These are phyloP conservation scores for Nycticryphes semicollaris DNA, from an alignment of 2,113 vertebrate species.

Conservation along the genomic window DNA sequence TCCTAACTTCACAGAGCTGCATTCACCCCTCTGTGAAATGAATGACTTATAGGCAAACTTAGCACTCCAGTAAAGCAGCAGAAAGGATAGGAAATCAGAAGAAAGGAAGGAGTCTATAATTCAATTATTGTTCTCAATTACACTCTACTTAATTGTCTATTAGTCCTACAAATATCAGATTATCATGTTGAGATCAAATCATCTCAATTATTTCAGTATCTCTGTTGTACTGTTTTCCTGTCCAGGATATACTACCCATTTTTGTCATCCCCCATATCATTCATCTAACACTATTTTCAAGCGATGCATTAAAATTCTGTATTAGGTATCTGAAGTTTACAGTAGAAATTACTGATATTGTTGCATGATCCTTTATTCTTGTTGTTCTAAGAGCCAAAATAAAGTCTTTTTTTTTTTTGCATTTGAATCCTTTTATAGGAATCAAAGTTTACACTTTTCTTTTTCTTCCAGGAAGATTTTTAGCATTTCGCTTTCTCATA, in stretches of 20 bases:
- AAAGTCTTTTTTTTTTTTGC: not conserved
- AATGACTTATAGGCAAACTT: not conserved
- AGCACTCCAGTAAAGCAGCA: not conserved
- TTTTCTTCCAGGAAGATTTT: not conserved
- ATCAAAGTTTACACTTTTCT: not conserved
- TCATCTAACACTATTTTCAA: not conserved
- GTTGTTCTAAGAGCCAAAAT: not conserved
- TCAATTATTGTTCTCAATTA: slow-evolving; percentile 12
- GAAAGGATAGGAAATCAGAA: slow-evolving; percentile 26
- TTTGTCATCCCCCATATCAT: not conserved
- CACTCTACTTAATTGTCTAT: slow-evolving; percentile 41
- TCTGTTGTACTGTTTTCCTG: slow-evolving; percentile 35
- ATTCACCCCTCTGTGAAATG: not conserved
- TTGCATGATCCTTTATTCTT: not conserved
- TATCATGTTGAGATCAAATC: slow-evolving; percentile 24
- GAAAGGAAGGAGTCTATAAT: slow-evolving; percentile 46
- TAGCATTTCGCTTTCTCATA: not conserved
- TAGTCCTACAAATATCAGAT: slow-evolving; percentile 49
- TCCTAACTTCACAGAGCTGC: not conserved
- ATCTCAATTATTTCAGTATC: slow-evolving; percentile 52
- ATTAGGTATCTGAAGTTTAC: not conserved
- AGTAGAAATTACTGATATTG: not conserved
- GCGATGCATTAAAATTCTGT: not conserved
- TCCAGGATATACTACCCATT: not conserved
- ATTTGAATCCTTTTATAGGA: not conserved